phyloP scores from a whole-genome alignment of 2,797 vertebrate species.

The Delichon dasypus region DNA sequence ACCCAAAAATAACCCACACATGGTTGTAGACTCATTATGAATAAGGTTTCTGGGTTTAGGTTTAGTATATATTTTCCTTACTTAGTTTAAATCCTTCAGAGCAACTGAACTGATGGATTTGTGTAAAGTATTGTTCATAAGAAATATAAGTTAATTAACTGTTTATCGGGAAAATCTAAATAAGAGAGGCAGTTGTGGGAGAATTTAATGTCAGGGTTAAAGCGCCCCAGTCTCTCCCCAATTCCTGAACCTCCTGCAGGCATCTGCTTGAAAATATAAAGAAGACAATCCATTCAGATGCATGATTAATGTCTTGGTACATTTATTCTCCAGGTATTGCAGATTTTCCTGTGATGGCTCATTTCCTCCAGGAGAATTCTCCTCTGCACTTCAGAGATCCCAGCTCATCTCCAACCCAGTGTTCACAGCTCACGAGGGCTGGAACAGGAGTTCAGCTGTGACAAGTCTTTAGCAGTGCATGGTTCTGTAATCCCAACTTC shows the following conservation, averaged over 20 bases:
- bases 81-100: neutral
- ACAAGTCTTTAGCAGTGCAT: neutral
- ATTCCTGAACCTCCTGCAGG: neutral
- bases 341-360: neutral
- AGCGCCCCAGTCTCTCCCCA: neutral
- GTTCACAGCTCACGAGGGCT: rapidly evolving
- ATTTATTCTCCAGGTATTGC: neutral
- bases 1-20: neutral
- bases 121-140: neutral
- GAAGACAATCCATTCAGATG: neutral
- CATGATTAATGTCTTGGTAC: neutral
- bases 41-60: neutral
- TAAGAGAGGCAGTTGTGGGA: neutral
- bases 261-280: neutral
- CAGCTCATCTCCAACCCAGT: neutral
- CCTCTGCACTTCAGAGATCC: neutral
- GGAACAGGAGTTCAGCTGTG: neutral
- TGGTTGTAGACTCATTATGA: neutral
- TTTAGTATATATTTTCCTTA: neutral
- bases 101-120: neutral
- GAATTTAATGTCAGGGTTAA: neutral
- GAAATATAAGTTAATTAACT: neutral
- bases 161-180: neutral
- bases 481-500: neutral
- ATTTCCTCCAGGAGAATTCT: neutral